Evolutionary conservation across 2,797 vertebrate genomes (phyloP), one percentile per base, ranked within the genome.

Genomic region (Malurus splendens): DNA sequence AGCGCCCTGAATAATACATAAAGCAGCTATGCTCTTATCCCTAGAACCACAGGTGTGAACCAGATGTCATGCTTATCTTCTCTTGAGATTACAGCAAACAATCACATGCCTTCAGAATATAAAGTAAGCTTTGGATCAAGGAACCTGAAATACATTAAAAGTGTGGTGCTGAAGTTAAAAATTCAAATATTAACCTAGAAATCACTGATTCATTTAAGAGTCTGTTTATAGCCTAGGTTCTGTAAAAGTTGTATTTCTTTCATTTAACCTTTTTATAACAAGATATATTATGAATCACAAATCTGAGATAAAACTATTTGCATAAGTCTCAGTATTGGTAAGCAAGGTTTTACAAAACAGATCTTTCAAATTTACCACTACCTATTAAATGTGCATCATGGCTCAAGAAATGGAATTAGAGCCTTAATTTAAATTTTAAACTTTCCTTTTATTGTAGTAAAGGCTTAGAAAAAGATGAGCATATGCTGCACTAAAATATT

Each of bases 31-130:
- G 24, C 78, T 94, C 94, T 96, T 91, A 94, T 96, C 96, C 95
- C 82, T 87, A 93, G 91, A 96, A 94, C 94, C 95, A 92, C 96
- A 97, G 96, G 96, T 97, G 96, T 93, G 93, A 96, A 96, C 94
- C 96, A 96, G 95, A 97, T 95, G 96, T 93, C 95, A 95, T 28
- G 92, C 95, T 96, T 95, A 95, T 97, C 96, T 97, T 92, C 95
- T 94, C 95, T 82, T 92, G 94, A 97, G 96, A 97, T 94, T 96
- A 94, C 81, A 95, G 96, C 95, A 96, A 97, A 96, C 94, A 96
- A 90, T 92, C 20, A 56, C 87, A 86, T 13, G 33, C 93, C 74
- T 94, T 91, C 67, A 55, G 97, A 97, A 97, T 97, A 96, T 92
- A 92, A 97, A 97, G 89, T 91, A 95, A 71, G 92, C 72, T 91